Conservation (phyloP, 2,113 vertebrate species). For the Oncorhynchus kisutch region DNA sequence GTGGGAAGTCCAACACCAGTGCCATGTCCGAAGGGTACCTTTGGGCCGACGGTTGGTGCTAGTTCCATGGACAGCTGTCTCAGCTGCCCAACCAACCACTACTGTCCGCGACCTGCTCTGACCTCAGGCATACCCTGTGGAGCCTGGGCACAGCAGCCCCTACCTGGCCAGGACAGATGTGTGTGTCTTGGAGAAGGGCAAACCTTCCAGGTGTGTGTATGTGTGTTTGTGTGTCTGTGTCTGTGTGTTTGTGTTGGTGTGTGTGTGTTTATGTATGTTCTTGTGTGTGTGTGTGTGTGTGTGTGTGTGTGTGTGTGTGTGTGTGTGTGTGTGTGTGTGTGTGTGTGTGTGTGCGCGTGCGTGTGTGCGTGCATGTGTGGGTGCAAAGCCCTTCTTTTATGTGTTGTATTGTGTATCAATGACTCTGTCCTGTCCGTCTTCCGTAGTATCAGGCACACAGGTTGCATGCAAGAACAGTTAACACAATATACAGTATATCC, state of each 20-base stretch:
- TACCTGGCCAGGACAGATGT: conserved; percentile 76
- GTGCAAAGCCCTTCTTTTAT: not conserved
- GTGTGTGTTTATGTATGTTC: not conserved
- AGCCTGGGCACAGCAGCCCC: conserved; percentile 75
- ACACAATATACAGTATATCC: not conserved
- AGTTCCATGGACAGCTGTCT: conserved; percentile 59
- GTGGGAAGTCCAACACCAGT: conserved; percentile 44
- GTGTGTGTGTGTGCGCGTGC: no score
- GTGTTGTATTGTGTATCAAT: not conserved
- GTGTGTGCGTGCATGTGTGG: not conserved
- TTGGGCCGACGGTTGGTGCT: conserved; percentile 52
- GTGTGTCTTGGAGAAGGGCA: conserved; percentile 71
- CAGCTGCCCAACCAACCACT: conserved; percentile 79
- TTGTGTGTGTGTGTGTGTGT: not conserved
- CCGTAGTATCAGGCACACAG: not conserved
- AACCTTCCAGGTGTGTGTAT: conserved; percentile 81
- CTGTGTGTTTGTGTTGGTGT: not conserved
- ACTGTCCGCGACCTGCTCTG: conserved; percentile 73
- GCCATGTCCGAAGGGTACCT: conserved; percentile 82
- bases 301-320: not conserved
- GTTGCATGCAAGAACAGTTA: not conserved
- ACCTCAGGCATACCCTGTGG: conserved; percentile 78
- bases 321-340: not conserved
- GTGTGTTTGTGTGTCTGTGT: not conserved
- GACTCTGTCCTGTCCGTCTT: not conserved